Evolutionary conservation across 2,888 invertebrate genomes (phyloP).

Genomic region (Drosophila barbarae): DNA sequence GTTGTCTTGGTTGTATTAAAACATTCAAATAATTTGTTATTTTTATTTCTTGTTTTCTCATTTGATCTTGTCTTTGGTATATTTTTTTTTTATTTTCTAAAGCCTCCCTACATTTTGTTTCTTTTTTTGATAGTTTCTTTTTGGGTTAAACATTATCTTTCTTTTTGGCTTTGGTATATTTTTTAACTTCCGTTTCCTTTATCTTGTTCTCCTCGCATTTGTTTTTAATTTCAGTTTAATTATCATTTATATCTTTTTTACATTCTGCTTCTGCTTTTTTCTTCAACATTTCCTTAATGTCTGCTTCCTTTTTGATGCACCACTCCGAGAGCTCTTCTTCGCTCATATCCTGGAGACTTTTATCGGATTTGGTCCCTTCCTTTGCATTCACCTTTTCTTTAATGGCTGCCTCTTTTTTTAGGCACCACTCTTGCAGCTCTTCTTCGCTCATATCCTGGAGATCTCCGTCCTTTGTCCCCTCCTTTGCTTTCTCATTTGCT

Average conservation of each 20-base stretch:
- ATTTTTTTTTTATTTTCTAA: background rate
- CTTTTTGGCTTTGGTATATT: background rate
- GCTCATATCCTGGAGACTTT: constrained; percentile 17
- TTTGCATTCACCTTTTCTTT: constrained; percentile 1
- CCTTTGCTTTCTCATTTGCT: background rate
- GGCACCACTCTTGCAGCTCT: constrained; percentile 5
- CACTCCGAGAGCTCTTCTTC: constrained; percentile 10
- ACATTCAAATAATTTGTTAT: background rate
- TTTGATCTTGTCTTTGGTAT: background rate
- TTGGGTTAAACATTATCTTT: background rate
- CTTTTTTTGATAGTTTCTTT: background rate
- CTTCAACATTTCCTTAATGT: constrained; percentile 1
- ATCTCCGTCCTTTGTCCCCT: background rate
- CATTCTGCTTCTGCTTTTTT: background rate
- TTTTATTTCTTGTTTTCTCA: background rate
- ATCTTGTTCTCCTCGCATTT: background rate
- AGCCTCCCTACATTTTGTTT: background rate
- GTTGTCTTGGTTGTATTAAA: background rate
- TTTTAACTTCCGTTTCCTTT: background rate
- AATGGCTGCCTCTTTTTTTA: constrained; percentile 3
- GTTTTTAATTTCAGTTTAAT: too few species aligned
- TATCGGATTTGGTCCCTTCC: background rate
- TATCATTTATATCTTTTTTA: too few species aligned
- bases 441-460: background rate
- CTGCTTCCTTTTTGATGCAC: constrained; percentile 16